phyloP scores from a whole-genome alignment of 2,888 invertebrate species.

The Drosophila kambysellisi region DNA sequence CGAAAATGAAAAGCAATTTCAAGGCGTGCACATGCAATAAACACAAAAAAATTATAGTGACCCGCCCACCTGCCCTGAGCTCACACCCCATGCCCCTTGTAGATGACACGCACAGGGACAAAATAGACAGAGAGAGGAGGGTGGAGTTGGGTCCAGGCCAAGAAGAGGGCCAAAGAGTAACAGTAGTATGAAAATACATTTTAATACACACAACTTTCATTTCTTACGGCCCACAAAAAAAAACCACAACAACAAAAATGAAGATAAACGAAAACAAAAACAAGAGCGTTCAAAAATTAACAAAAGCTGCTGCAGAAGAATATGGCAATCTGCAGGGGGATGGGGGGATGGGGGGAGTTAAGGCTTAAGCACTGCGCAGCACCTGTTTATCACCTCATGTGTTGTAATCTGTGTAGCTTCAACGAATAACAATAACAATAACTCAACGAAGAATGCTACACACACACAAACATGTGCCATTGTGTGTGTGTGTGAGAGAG shows the following conservation, averaged over 20 bases:
- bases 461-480: conserved; percentile 19
- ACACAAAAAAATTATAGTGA: conserved; percentile 17
- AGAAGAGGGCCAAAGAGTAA: conserved; percentile 51
- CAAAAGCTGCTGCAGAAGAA: conserved; percentile 65
- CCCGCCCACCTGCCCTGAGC: conserved; percentile 23
- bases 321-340: conserved; percentile 46
- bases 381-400: conserved; percentile 78
- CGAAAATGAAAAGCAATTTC: conserved; percentile 76
- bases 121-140: conserved; percentile 2
- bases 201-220: conserved; percentile 76
- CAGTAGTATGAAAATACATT: conserved; percentile 77
- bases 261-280: conserved; percentile 49
- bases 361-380: conserved; percentile 58
- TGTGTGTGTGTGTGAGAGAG: conserved; percentile 12
- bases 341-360: not conserved
- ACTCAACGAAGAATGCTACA: conserved; percentile 35
- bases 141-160: conserved; percentile 20
- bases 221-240: conserved; percentile 63
- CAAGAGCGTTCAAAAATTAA: conserved; percentile 69
- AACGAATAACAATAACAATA: conserved; percentile 49
- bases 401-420: conserved; percentile 72
- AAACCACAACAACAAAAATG: conserved; percentile 6
- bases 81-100: conserved; percentile 15
- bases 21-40: conserved; percentile 74
- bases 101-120: conserved; percentile 6